Base-by-base conservation (phyloP, 2,113 vertebrate species). In the Tenrec ecaudatus region DNA sequence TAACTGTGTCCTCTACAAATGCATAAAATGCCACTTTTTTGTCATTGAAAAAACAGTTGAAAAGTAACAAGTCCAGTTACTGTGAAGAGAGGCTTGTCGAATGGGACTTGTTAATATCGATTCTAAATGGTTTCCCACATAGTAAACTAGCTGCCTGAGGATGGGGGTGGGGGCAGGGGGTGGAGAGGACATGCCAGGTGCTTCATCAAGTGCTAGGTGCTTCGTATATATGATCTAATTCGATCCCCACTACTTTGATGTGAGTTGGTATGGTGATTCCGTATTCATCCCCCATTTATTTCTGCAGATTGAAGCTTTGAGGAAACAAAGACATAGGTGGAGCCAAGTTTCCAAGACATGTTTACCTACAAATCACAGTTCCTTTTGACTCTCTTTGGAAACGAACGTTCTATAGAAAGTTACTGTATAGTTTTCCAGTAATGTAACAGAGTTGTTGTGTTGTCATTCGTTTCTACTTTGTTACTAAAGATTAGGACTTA, bases 241-340 rank as follows among this genome's bases (percentile, higher is more conserved):
- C 20, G 66, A 2, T 81, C 5, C 31, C 68, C 57, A 80, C 38
- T 78, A 10, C 57, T 15, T 25, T 40, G 19, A 23, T 31, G 11
- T 68, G 71, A 91, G 19, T 68, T 73, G 60, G 19, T 73, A 82
- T 71, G 38, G 83, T 68, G 57, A 92, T 23, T 75, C 17, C 0
- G 29, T 92, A 64, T 86, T 82, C 40, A 76, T 64, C 87, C 82
- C 64, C 78, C 25, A 23, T 73, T 71, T 71, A 75, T 53, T 91
- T 89, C 77, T 80, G 64, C 87, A 31, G 20, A 81, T 40, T 89
- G 43, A 92, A 66, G 19, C 81, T 84, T 94, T 73, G 89, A 91
- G 29, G n/a, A 83, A 66, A 76, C 47, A 87, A 82, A 91, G 38
- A 83, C 82, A 73, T 36, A 77, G n/a, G 31, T 89, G 10, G 40